These are phyloP conservation scores for Hedychridium roseum DNA, from an alignment of 2,888 invertebrate genomes.

Conservation along the genomic window DNA sequence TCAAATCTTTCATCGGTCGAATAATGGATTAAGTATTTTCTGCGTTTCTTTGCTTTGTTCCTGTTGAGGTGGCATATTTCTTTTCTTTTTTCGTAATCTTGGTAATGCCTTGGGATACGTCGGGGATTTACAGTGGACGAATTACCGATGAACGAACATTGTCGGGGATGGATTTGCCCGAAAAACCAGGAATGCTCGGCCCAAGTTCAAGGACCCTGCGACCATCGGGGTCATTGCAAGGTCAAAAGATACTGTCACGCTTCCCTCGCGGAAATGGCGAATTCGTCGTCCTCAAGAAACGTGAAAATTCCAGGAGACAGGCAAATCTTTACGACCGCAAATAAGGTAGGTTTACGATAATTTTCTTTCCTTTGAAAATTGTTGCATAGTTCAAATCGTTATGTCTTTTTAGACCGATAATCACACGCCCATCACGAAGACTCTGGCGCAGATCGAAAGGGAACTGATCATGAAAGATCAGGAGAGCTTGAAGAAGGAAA, in stretches of 20 bases:
- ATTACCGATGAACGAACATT: slow-evolving; percentile 29
- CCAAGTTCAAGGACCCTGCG: slow-evolving; percentile 29
- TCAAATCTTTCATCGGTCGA: too few relatives aligned
- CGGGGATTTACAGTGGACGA: slow-evolving; percentile 39
- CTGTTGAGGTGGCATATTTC: too few relatives aligned
- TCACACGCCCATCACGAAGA: slow-evolving; percentile 4
- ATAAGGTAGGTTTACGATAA: slow-evolving; percentile 8
- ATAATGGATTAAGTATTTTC: too few relatives aligned
- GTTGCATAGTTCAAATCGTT: too few relatives aligned
- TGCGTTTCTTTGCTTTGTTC: too few relatives aligned
- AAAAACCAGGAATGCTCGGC: slow-evolving; percentile 36
- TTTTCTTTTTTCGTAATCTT: too few relatives aligned
- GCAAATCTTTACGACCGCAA: background rate
- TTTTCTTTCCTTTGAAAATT: too few relatives aligned
- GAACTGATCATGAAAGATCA: slow-evolving; percentile 14
- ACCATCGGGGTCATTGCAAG: slow-evolving; percentile 30
- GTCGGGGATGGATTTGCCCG: slow-evolving; percentile 55
- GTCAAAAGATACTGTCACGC: slow-evolving; percentile 39
- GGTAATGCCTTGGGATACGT: too few relatives aligned
- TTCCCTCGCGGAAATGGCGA: slow-evolving; percentile 11
- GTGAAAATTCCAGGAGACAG: slow-evolving; percentile 3
- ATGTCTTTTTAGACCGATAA: background rate
- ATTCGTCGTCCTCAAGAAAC: too few relatives aligned
- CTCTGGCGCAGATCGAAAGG: slow-evolving; percentile 16
- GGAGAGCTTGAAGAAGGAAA: background rate